Conservation (phyloP, 1,140 invertebrate genomes). For the Antheraea pernyi region DNA sequence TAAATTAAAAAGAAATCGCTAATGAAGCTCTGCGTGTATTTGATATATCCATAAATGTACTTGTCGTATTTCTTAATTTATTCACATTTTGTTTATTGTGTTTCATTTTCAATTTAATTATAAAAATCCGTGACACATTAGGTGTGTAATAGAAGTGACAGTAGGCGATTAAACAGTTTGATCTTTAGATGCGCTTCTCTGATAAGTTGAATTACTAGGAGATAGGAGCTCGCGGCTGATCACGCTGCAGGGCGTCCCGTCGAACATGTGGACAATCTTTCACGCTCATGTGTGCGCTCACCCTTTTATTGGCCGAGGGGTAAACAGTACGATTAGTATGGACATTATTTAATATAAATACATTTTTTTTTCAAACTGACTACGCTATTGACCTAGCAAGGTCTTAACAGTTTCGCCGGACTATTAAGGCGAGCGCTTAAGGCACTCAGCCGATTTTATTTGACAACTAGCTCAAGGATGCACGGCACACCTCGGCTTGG, state of each 20-base stretch:
- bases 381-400: too few species aligned
- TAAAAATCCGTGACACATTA: slow-evolving; percentile 50
- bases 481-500: too few species aligned
- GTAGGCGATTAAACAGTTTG: slow-evolving; percentile 39
- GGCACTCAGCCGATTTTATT: too few species aligned
- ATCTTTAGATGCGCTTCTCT: slow-evolving; percentile 61
- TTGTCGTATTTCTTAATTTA: too few species aligned
- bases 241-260: slow-evolving; percentile 44
- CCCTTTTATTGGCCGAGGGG: slow-evolving; percentile 65
- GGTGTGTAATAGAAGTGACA: slow-evolving; percentile 60
- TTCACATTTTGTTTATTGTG: too few species aligned
- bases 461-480: too few species aligned
- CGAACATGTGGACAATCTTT: slow-evolving; percentile 80
- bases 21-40: too few species aligned
- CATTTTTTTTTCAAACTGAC: too few species aligned
- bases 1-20: too few species aligned
- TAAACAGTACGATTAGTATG: slow-evolving; percentile 36
- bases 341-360: slow-evolving; percentile 26
- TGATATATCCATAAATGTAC: too few species aligned
- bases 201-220: slow-evolving; percentile 52
- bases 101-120: background rate
- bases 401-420: too few species aligned
- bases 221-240: slow-evolving; percentile 39
- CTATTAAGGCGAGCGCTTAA: too few species aligned
- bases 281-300: slow-evolving; percentile 78